phyloP scores from a whole-genome alignment of 2,113 vertebrate genomes.

The Platysternon megacephalum region DNA sequence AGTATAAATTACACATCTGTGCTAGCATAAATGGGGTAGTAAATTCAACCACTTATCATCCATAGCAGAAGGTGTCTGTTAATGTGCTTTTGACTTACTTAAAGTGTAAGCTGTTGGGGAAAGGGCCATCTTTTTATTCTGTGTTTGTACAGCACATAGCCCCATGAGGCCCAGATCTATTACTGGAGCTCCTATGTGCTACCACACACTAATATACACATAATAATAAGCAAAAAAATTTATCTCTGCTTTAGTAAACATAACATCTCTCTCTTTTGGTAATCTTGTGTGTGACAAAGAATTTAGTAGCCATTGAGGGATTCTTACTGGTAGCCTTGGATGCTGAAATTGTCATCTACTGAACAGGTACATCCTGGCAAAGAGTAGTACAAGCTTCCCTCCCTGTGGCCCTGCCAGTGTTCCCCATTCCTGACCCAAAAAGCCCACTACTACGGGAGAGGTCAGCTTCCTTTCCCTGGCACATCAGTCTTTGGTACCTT shows the following conservation, averaged over 20 bases:
- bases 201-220: background rate
- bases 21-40: background rate
- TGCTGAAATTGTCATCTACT: background rate
- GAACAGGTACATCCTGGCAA: background rate
- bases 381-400: background rate
- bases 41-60: background rate
- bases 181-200: background rate
- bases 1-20: background rate
- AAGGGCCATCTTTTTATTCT: background rate
- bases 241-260: background rate
- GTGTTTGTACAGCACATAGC: background rate
- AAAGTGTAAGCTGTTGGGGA: background rate
- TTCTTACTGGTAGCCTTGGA: background rate
- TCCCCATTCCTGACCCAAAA: background rate
- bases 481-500: background rate
- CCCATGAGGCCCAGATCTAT: background rate
- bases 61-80: background rate
- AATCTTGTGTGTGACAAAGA: background rate
- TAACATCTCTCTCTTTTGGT: background rate
- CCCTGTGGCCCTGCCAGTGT: background rate
- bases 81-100: background rate
- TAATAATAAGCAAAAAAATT: background rate
- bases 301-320: background rate
- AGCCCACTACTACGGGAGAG: background rate
- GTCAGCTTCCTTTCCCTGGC: background rate